Percentiles rank a stretch among this genome's conserved stretches.
Conservation (phyloP, 2,797 vertebrate species). For the Muscicapa comitata region DNA sequence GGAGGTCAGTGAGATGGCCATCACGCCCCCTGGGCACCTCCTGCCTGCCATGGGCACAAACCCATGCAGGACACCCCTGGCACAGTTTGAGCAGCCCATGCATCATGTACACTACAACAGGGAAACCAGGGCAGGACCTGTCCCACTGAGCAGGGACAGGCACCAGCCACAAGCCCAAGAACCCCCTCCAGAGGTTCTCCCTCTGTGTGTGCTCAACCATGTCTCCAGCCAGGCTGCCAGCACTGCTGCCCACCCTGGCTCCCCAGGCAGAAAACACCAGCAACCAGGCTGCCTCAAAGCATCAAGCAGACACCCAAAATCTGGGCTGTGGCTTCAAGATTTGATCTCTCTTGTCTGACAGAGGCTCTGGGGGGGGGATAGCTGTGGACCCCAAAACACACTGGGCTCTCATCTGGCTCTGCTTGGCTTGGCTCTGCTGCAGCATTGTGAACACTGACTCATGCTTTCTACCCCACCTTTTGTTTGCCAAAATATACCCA, state of each 20-base stretch:
- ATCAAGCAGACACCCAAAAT: neutral
- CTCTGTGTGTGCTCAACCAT: neutral
- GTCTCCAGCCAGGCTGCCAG: neutral
- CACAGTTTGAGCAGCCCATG: neutral
- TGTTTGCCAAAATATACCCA: neutral
- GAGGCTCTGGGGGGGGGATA: neutral
- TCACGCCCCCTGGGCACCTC: accelerated
- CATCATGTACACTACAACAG: accelerated
- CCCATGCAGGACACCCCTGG: neutral
- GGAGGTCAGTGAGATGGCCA: neutral
- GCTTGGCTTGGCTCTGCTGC: neutral
- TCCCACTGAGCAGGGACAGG: neutral
- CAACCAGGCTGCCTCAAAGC: neutral
- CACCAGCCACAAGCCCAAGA: neutral
- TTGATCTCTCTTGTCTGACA: neutral
- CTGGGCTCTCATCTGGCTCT: neutral
- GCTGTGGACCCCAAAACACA: accelerated
- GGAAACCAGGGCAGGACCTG: neutral
- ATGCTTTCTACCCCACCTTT: neutral
- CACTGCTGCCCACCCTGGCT: neutral
- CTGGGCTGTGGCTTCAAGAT: neutral
- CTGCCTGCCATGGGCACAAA: neutral
- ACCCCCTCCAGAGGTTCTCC: neutral
- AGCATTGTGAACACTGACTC: accelerated
- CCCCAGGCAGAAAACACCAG: neutral